Evolutionary conservation across 2,888 invertebrate genomes (phyloP).

Genomic region (Amphipoea lucens): DNA sequence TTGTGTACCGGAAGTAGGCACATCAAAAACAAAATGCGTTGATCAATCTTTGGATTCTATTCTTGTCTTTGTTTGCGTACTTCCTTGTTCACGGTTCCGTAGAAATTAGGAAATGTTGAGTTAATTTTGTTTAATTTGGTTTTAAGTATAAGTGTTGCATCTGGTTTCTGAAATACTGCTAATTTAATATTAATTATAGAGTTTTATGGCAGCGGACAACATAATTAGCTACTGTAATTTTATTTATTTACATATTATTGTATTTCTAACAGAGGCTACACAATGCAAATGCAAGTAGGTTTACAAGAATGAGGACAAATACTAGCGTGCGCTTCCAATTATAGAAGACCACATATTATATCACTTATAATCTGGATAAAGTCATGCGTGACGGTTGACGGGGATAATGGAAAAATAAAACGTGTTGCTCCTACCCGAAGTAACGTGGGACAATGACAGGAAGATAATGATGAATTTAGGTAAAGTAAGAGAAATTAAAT

Average conservation of each 20-base stretch:
- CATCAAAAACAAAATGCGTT: slow-evolving; percentile 64
- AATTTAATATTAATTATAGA: background rate
- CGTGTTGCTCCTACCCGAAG: too few relatives aligned
- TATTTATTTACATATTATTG: background rate
- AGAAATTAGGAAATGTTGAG: slow-evolving; percentile 7
- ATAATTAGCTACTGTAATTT: background rate
- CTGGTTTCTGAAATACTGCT: background rate
- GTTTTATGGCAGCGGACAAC: background rate
- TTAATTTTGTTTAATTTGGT: slow-evolving; percentile 34
- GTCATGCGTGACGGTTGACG: background rate
- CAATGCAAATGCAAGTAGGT: background rate
- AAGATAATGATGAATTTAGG: background rate
- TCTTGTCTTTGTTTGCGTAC: slow-evolving; percentile 58
- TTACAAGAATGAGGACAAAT: background rate
- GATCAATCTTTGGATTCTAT: slow-evolving; percentile 63
- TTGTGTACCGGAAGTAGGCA: slow-evolving; percentile 60
- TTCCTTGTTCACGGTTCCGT: slow-evolving; percentile 51
- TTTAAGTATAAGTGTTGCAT: slow-evolving; percentile 18
- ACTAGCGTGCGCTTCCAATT: background rate
- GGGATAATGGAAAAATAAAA: background rate
- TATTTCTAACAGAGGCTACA: background rate
- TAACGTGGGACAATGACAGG: background rate
- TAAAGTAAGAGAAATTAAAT: background rate
- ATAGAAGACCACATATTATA: background rate
- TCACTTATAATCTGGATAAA: background rate